Evolutionary conservation across 2,888 invertebrate genomes (phyloP), one percentile per base, ranked within the genome.

Genomic region (Tinea pellionella): DNA sequence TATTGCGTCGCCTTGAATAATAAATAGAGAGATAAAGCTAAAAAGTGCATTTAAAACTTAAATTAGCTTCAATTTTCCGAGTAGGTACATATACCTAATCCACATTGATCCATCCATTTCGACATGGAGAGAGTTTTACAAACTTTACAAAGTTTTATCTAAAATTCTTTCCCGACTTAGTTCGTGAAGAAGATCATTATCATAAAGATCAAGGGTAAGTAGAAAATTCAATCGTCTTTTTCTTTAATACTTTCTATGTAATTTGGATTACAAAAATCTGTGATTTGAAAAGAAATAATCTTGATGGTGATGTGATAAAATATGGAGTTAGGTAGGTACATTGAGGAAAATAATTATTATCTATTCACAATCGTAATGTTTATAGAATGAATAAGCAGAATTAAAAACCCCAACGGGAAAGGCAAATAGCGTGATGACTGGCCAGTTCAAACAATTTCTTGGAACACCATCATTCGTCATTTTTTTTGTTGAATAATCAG

Each of bases 391-490:
- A 37, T 12, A 37, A 37, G 37, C 37, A 37, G 9, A 37, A 12
- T 37, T 2, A 37, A n/a, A 37, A 37, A 37, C 37, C 9, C 37
- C 9, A 37, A 37, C 11, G 37, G 15, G 47, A n/a, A 47, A 47
- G 47, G 47, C 13, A 47, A 47, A 24, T 8, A 53, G 53, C 15
- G 18, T 12, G 57, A 57, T 57, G 57, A 57, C 57, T 57, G 57
- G 57, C n/a, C 57, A 57, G n/a, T 57, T 19, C 55, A 55, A 55
- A 55, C 24, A 29, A 18, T 55, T 55, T 24, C 29, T 19, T 55
- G 57, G 32, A 24, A 53, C 11, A 18, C 24, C 57, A 57, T 32
- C 57, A 32, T 57, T 57, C 57, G 32, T 57, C 57, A 57, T 57
- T 57, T 55, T n/a, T n/a, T 19, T 19, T 24, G 18, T 55, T 19